Evolutionary conservation across 2,113 vertebrate species (phyloP), one percentile per base, ranked within the genome.

Genomic region (Okapia johnstoni): DNA sequence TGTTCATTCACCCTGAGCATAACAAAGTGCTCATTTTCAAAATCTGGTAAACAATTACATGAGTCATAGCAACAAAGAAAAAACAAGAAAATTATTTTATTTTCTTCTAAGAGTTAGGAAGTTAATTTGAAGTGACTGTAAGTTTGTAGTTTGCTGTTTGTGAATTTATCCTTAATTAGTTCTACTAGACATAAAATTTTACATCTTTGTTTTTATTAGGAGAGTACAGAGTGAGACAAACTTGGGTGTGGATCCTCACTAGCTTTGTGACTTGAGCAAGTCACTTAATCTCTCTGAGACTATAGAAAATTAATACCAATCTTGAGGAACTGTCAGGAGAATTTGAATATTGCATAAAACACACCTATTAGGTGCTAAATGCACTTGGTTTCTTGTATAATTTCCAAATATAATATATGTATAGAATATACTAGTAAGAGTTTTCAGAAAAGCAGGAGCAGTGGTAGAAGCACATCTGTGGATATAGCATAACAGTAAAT

Each of bases 1-100:
- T 3, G 0, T 61, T 96, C 36, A 85, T 33, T 90, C 30, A 79
- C 46, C 6, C 86, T 87, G 52, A 93, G 36, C 88, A n/a, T 43
- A 84, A 93, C 36, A 30, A 97, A 97, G 36, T 55, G 6, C 30
- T 91, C 23, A 1, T 48, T 93, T 87, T 66, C 40, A 76, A 60
- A 95, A 46, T 66, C 76, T 60, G 30, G 36, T 90, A 83, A 97
- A 96, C 80, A 92, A 92, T 66, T 92, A 16, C 13, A 5, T 96
- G 97, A 98, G 43, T 95, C 96, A 97, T 48, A 81, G 43, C 60
- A 94, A 90, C 36, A 76, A 66, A 73, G 14, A 36, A 89, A 76
- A 85, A 92, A 73, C 23, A 95, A 79, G 26, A 94, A 85, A 85
- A 66, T 61, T 55, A 81, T 46, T 95, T 66, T 40, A 57, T 87